A percentile compares a stretch with the other conserved stretches of the same genome.
Evolutionary conservation across 2,113 vertebrate species (phyloP).

Genomic region (Chionomys nivalis): DNA sequence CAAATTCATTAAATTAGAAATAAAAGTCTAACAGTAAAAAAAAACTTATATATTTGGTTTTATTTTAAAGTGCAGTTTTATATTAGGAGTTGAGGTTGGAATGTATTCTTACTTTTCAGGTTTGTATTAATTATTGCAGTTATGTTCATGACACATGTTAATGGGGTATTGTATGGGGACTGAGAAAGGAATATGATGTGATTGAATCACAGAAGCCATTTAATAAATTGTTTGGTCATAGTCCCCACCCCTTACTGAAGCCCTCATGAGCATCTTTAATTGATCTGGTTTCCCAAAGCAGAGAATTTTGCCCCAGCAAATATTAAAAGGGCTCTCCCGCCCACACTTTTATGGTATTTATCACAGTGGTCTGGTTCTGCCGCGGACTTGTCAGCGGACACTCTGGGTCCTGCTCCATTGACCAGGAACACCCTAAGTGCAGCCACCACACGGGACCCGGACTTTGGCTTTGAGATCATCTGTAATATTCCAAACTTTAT

Average conservation of each 20-base stretch:
- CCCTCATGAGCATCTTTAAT: not conserved
- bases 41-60: not conserved
- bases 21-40: conserved; percentile 10
- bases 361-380: not conserved
- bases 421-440: not conserved
- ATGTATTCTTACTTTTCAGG: not conserved
- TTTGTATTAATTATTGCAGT: not conserved
- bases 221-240: not conserved
- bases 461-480: not conserved
- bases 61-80: not conserved
- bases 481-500: conserved; percentile 1
- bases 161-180: not conserved
- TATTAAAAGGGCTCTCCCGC: not conserved
- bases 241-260: not conserved
- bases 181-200: not conserved
- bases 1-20: not conserved
- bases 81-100: not conserved
- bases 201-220: not conserved
- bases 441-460: not conserved
- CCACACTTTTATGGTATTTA: not conserved
- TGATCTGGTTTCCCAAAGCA: not conserved
- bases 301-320: not conserved
- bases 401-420: not conserved
- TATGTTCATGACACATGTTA: not conserved
- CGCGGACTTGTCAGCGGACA: not conserved